Evolutionary conservation across 2,797 vertebrate genomes (phyloP).

Genomic region (Artibeus jamaicensis): DNA sequence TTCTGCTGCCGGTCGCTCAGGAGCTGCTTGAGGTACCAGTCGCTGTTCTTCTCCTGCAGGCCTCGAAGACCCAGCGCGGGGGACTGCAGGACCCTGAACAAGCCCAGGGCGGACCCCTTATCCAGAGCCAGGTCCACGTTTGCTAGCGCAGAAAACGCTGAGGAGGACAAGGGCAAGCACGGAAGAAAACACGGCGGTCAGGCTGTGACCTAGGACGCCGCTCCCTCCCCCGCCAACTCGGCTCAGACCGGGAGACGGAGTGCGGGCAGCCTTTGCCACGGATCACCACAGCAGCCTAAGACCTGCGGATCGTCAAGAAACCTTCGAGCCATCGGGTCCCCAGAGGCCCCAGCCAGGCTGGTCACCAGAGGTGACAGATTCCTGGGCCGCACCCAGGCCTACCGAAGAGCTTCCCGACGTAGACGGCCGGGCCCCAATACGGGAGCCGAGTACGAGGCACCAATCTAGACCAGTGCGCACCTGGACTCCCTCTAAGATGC

Average conservation of each 20-base stretch:
- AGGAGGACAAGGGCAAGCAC: constrained; percentile 3
- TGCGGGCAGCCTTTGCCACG: neutral
- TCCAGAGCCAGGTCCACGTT: constrained; percentile 88
- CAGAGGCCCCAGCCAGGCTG: neutral
- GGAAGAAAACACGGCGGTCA: neutral
- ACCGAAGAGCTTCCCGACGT: neutral
- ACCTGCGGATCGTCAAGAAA: neutral
- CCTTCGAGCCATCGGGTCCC: neutral
- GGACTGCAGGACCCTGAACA: constrained; percentile 86
- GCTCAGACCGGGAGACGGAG: neutral
- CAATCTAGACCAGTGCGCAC: too few relatives aligned
- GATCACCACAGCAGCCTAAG: neutral
- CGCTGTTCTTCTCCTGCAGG: constrained; percentile 90
- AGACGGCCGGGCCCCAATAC: too few relatives aligned
- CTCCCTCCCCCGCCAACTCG: neutral
- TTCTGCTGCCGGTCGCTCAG: constrained; percentile 88
- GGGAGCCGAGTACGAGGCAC: too few relatives aligned
- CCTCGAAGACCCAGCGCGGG: constrained; percentile 88
- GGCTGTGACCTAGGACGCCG: neutral
- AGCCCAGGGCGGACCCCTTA: constrained; percentile 78
- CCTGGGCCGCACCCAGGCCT: neutral
- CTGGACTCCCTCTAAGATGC: too few relatives aligned
- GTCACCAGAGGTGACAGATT: neutral
- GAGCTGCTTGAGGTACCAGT: constrained; percentile 97
- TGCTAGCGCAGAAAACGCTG: constrained; percentile 84